Percentiles rank a stretch among this genome's conserved stretches.
Conservation (phyloP, 2,113 vertebrate species). For the Dicrurus megarhynchus region DNA sequence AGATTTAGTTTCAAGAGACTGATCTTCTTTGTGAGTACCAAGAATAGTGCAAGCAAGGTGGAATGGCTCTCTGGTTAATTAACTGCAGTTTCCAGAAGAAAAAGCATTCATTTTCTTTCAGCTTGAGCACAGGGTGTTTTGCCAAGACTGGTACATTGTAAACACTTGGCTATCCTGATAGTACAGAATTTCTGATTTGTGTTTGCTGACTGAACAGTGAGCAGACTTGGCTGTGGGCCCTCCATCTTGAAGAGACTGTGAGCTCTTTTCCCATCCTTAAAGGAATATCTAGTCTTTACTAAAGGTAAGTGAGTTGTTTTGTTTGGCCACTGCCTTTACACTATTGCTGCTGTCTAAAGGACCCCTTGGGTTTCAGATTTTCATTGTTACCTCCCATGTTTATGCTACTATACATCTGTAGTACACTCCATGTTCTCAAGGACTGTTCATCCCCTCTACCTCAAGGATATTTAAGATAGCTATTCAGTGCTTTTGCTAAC, state of each 20-base stretch:
- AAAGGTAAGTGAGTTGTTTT: background rate
- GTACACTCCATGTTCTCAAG: background rate
- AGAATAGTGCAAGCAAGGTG: background rate
- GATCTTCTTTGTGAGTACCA: background rate
- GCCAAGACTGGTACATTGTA: background rate
- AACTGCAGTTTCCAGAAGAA: background rate
- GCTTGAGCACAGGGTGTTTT: background rate
- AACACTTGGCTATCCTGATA: background rate
- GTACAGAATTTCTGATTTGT: background rate
- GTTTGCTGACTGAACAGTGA: background rate
- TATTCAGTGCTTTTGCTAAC: fast-evolving
- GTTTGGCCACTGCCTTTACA: background rate
- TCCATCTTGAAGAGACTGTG: background rate
- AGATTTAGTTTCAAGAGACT: background rate
- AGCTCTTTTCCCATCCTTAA: background rate
- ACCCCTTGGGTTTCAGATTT: fast-evolving
- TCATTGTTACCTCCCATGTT: background rate
- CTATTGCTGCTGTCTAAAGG: background rate
- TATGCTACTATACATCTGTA: background rate
- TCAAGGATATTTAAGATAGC: background rate
- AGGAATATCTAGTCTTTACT: background rate
- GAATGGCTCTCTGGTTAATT: background rate
- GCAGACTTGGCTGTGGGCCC: background rate
- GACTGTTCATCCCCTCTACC: background rate
- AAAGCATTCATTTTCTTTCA: background rate